Evolutionary conservation across 1,140 invertebrate genomes (phyloP), one percentile per base, ranked within the genome.

Genomic region (Harpegnathos saltator): DNA sequence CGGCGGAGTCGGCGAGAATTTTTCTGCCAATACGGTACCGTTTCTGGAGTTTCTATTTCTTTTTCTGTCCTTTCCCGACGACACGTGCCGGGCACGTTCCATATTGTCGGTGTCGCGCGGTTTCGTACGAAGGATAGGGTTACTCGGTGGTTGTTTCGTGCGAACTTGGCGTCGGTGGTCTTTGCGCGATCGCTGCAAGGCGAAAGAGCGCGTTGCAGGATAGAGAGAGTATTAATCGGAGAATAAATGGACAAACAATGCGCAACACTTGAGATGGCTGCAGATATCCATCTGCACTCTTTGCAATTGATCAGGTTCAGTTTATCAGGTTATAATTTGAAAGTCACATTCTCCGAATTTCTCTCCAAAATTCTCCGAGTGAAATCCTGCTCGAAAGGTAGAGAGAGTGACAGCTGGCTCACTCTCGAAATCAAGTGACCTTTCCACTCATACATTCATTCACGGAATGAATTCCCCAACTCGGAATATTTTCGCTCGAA

Each of bases 1-100:
- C 29, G 62, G 58, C 81, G 83, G 72, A 73, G 33, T 58, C 63
- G 78, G 54, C 19, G 69, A 61, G 86, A 85, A 85, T 88, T 85
- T 68, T 80, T 80, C 75, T 71, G 22, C 38, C 38, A 80, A 38
- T 63, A 66, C 65, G 65, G 19, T 52, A 80, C 26, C 75, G 33
- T 69, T 69, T 29, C 17, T 33, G 24, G 52, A 80, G 69, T 59
- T 82, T 61, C 66, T 82, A 73, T 71, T 66, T 73, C n/a, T 22
- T 72, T 7, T 54, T 66, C 58, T 50, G 38, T 12, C 29, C 62
- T 33, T 11, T 54, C 56, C 19, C 26, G 29, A 44, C 72, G 77
- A 58, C 78, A 56, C 85, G 77, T 59, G 84, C 58, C 85, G 0
- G 26, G 29, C 52, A 22, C 7, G 63, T 73, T 80, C 65, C 33